Percentiles rank a stretch among this genome's conserved stretches.
Conservation (phyloP, 2,797 vertebrate species). For the Prunella strophiata region DNA sequence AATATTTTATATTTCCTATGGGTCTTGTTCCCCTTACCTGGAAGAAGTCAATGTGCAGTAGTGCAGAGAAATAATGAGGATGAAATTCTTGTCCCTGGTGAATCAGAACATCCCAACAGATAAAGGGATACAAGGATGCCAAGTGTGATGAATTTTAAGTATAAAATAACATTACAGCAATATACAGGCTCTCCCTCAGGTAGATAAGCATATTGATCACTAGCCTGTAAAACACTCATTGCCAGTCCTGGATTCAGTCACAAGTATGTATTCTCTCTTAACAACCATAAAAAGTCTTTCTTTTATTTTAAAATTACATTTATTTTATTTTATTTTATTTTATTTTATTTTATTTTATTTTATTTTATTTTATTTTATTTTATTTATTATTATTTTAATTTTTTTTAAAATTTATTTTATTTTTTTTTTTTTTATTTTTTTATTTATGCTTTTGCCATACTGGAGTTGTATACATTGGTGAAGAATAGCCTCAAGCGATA, state of each 20-base stretch:
- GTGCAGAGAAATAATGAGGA: not conserved
- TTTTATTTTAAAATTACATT: not conserved
- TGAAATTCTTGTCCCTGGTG: not conserved
- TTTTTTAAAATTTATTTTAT: not conserved
- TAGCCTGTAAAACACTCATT: not conserved
- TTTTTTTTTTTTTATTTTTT: no score
- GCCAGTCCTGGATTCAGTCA: not conserved
- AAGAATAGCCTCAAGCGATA: not conserved
- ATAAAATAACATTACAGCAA: not conserved
- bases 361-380: no score
- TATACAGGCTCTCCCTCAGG: not conserved
- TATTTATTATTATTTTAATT: not conserved
- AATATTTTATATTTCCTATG: not conserved
- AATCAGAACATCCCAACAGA: not conserved
- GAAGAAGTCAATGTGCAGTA: not conserved
- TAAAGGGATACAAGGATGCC: not conserved
- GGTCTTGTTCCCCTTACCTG: not conserved
- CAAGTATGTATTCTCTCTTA: not conserved
- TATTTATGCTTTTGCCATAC: not conserved
- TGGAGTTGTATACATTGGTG: not conserved
- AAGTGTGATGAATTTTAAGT: not conserved
- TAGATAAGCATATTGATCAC: not conserved
- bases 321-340: no score
- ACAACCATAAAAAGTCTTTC: not conserved
- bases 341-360: no score